Conservation (phyloP, 2,888 invertebrate genomes). For the Acanthococcus lagerstroemiae region DNA sequence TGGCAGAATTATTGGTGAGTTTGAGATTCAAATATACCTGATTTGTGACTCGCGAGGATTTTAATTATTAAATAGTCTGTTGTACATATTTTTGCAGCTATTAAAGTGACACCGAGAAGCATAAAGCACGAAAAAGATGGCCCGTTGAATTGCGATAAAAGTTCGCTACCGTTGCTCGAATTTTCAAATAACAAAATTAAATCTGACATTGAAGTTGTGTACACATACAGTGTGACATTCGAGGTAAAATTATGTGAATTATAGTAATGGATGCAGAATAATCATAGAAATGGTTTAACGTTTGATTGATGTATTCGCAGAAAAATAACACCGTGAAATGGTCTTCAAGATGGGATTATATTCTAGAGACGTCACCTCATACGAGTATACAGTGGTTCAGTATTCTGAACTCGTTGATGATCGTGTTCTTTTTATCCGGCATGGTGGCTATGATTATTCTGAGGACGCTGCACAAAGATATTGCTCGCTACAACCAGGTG, state of each 20-base stretch:
- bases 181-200: constrained; percentile 52
- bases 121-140: constrained; percentile 44
- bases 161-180: constrained; percentile 56
- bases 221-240: constrained; percentile 80
- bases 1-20: constrained; percentile 65
- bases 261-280: too few relatives aligned
- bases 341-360: constrained; percentile 98
- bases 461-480: constrained; percentile 93
- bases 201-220: constrained; percentile 55
- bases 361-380: constrained; percentile 90
- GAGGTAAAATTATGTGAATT: too few relatives aligned
- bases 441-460: constrained; percentile 94
- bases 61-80: constrained; percentile 38
- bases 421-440: constrained; percentile 93
- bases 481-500: constrained; percentile 92
- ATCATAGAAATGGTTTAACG: too few relatives aligned
- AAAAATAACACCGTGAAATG: constrained; percentile 76
- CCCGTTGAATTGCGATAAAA: constrained; percentile 39
- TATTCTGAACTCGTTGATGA: constrained; percentile 92
- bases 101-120: constrained; percentile 46
- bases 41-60: neutral
- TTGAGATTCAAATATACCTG: constrained; percentile 32
- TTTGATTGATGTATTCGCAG: constrained; percentile 38
- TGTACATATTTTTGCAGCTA: constrained; percentile 43
- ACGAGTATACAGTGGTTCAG: constrained; percentile 99